phyloP scores from a whole-genome alignment of 2,888 invertebrate genomes.

The Phyllotreta striolata region DNA sequence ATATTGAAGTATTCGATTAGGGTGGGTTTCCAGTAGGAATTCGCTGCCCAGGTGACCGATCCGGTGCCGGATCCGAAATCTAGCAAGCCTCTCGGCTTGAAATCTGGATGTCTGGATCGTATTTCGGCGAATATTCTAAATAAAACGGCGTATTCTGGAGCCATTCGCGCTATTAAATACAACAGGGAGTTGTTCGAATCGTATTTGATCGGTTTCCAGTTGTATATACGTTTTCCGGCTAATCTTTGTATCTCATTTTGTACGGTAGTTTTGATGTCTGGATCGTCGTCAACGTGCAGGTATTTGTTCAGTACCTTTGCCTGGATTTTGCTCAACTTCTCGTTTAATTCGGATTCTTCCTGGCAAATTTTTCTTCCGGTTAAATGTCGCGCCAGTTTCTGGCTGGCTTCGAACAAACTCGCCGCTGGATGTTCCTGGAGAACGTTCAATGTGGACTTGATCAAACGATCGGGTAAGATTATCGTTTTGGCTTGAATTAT shows the following conservation, averaged over 20 bases:
- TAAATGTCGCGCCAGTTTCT: constrained; percentile 68
- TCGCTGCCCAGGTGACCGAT: constrained; percentile 67
- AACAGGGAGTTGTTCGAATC: constrained; percentile 70
- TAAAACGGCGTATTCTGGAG: constrained; percentile 79
- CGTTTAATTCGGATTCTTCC: constrained; percentile 65
- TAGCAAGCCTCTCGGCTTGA: constrained; percentile 79
- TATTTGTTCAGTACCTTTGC: constrained; percentile 47
- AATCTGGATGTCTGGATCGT: constrained; percentile 68
- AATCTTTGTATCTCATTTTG: constrained; percentile 65
- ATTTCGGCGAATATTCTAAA: constrained; percentile 79
- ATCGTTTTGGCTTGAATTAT: constrained; percentile 65
- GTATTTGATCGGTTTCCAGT: constrained; percentile 79
- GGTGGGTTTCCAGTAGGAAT: constrained; percentile 72
- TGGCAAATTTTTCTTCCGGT: constrained; percentile 70
- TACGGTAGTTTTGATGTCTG: constrained; percentile 62
- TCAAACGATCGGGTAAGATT: constrained; percentile 68
- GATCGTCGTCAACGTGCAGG: constrained; percentile 59
- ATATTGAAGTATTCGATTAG: constrained; percentile 87
- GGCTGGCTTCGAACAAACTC: constrained; percentile 64
- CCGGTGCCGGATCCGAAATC: constrained; percentile 95
- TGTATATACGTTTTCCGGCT: constrained; percentile 70
- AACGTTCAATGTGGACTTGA: constrained; percentile 65
- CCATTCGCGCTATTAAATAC: constrained; percentile 76
- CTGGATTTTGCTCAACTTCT: constrained; percentile 61
- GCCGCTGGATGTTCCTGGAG: constrained; percentile 68